Evolutionary conservation across 1,140 invertebrate genomes (phyloP).

Genomic region (Arctopsyche grandis): DNA sequence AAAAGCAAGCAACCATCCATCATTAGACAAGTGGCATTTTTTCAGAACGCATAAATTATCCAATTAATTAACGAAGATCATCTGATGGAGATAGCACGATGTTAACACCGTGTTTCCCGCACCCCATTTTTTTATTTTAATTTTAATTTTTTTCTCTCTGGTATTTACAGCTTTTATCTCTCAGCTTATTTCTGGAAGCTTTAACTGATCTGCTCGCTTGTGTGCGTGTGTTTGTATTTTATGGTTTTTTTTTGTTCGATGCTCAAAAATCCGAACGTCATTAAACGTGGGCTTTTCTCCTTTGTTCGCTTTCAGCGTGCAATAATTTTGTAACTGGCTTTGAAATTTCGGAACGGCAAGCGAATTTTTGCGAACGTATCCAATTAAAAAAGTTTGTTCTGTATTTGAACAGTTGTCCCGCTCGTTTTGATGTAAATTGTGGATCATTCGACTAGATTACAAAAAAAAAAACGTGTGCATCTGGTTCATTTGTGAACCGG

Average conservation of each 20-base stretch:
- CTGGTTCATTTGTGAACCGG: too few relatives aligned
- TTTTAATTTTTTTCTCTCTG: neutral
- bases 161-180: neutral
- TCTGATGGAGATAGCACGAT: neutral
- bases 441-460: too few relatives aligned
- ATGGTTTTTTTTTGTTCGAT: neutral
- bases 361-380: neutral
- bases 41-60: neutral
- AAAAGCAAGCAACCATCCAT: too few relatives aligned
- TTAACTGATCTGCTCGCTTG: too few relatives aligned
- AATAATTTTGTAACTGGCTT: neutral
- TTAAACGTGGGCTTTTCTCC: too few relatives aligned
- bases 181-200: neutral
- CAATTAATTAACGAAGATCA: constrained; percentile 20
- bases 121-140: neutral
- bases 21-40: neutral
- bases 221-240: neutral
- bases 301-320: too few relatives aligned
- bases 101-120: neutral
- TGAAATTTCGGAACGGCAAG: neutral
- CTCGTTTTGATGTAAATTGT: neutral
- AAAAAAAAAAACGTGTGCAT: neutral
- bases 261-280: neutral
- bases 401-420: neutral
- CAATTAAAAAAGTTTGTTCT: neutral